Base-by-base conservation (phyloP, 1,140 invertebrate species). In the Drosophila kurseongensis region DNA sequence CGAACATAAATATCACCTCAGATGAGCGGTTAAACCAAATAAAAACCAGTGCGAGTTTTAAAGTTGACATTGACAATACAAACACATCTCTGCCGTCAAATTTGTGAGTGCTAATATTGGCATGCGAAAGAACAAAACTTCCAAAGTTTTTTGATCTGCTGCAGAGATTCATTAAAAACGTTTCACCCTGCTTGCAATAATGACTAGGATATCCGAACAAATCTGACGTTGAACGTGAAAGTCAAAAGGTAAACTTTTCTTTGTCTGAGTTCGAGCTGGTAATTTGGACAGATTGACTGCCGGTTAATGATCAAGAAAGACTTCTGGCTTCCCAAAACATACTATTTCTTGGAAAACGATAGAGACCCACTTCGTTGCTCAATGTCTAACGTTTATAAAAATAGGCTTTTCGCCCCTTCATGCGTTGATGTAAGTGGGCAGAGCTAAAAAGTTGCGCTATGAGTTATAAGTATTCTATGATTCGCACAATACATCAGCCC, bases 401-500 rank as follows among this genome's bases (percentile, higher is more conserved):
- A 16, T 52, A 16, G 29, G 29, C 3, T 44, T 44, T 44, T 9
- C 16, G 12, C 5, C 45, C 45, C 45, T 10, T 29, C 13, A 48
- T 29, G 5, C 45, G 16, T 2, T 4, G 13, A 7, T 10, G n/a
- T 9, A 5, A 51, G 27, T 48, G 47, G 47, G 50, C 12, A 29
- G 4, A 10, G 23, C n/a, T 12, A 14, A 62, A 62, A 63, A 63
- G 32, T 62, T 62, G 32, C 9, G 14, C 59, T 32, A 1, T 14
- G 54, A 55, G 13, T 41, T 60, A 42, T 42, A 42, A 63, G 27
- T 61, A 63, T 63, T 60, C 60, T 60, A 63, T 63, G 60, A 63
- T 60, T 63, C 58, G 13, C 55, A 63, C 60, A 63, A 63, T 63
- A 61, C 60, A 63, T 63, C 60, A 44, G 60, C 16, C 59, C 60